A percentile compares a stretch with the other conserved stretches of the same genome.
phyloP scores from a whole-genome alignment of 2,888 invertebrate species.

The Xanthorhoe designata region DNA sequence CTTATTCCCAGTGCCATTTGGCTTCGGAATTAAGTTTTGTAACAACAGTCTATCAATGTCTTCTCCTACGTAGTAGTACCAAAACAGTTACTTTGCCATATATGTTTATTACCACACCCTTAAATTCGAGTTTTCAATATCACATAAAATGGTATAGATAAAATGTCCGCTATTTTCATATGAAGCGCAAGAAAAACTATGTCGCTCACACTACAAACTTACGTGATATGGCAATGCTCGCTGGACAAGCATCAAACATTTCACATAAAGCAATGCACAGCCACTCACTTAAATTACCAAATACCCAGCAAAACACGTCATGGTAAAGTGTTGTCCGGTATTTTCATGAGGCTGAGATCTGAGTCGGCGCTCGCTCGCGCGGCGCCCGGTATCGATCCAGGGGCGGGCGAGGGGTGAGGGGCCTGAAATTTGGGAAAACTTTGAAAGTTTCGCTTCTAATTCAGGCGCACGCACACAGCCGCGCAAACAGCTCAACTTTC shows the following conservation, averaged over 20 bases:
- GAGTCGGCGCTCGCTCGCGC: slow-evolving; percentile 69
- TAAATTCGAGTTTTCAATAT: neutral
- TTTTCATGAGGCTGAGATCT: slow-evolving; percentile 76
- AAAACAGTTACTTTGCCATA: neutral
- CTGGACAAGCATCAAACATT: slow-evolving; percentile 20
- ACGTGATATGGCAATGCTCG: slow-evolving; percentile 5
- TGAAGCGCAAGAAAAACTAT: neutral
- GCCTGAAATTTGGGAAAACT: slow-evolving; percentile 85
- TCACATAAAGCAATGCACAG: slow-evolving; percentile 47
- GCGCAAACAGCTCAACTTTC: slow-evolving; percentile 64
- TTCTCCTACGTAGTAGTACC: neutral
- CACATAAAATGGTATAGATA: neutral
- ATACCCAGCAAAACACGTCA: slow-evolving; percentile 71
- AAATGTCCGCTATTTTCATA: neutral
- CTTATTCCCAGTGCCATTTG: slow-evolving; percentile 59
- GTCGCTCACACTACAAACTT: slow-evolving; percentile 9
- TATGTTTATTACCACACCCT: neutral
- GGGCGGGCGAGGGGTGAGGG: slow-evolving; percentile 65
- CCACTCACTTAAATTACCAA: slow-evolving; percentile 58
- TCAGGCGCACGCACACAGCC: slow-evolving; percentile 84
- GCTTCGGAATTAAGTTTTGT: slow-evolving; percentile 48
- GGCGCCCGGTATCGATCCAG: slow-evolving; percentile 80
- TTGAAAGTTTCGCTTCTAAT: slow-evolving; percentile 86
- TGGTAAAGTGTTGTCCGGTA: slow-evolving; percentile 81
- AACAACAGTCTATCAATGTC: slow-evolving; percentile 42